Percentiles rank a stretch among this genome's conserved stretches.
These are phyloP conservation scores for Brachyrhaphis roseni DNA, from an alignment of 2,797 vertebrate species.

Conservation along the genomic window DNA sequence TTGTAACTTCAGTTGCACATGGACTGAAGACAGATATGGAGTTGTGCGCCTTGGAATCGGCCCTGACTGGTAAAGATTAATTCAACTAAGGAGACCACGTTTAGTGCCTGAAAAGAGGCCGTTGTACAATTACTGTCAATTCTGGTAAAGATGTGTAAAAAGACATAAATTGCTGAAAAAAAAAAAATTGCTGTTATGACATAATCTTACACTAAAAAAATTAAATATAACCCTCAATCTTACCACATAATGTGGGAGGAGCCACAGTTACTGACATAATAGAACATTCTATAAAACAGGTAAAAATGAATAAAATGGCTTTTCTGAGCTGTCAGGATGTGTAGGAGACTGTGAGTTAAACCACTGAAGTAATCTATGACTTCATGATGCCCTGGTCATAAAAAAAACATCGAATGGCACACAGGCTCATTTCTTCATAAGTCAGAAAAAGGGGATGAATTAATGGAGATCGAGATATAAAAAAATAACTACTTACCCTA, in stretches of 20 bases:
- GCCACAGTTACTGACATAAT: background rate
- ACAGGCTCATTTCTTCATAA: background rate
- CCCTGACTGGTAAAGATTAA: slow-evolving; percentile 63
- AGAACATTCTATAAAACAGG: background rate
- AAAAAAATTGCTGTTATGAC: background rate
- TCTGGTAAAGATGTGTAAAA: background rate
- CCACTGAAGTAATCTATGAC: background rate
- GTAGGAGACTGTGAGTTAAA: background rate
- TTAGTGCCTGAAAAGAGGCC: background rate
- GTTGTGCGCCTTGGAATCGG: slow-evolving; percentile 70
- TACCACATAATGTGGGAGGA: too few relatives aligned
- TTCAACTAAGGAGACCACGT: background rate
- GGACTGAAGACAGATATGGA: slow-evolving; percentile 5
- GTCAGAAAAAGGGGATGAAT: background rate
- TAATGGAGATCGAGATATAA: background rate
- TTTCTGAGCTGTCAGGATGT: background rate
- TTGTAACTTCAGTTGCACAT: slow-evolving; percentile 74
- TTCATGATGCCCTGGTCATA: background rate
- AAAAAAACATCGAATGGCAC: background rate
- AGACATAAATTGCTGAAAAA: too few relatives aligned
- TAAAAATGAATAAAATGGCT: background rate
- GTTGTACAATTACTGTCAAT: background rate
- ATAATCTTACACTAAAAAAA: background rate
- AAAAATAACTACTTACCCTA: background rate
- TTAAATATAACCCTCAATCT: background rate